phyloP scores from a whole-genome alignment of 2,888 invertebrate genomes.

The Leptopilina syphax region DNA sequence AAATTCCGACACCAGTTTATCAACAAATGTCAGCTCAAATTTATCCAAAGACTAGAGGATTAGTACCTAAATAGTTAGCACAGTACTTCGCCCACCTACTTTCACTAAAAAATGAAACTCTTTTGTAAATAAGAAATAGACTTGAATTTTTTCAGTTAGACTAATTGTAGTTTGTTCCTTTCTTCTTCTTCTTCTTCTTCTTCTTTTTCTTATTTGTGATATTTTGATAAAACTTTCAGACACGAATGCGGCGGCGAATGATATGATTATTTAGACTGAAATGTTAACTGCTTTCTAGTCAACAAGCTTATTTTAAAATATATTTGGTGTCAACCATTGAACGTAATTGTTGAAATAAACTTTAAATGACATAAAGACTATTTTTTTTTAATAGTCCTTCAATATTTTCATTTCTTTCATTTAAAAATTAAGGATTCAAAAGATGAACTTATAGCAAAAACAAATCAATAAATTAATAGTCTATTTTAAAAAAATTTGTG shows the following conservation, averaged over 20 bases:
- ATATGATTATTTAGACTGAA: conserved; percentile 58
- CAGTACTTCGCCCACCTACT: conserved; percentile 31
- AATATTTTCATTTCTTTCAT: too few relatives aligned
- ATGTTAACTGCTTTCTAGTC: conserved; percentile 67
- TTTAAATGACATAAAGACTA: not conserved
- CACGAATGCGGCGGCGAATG: conserved; percentile 38
- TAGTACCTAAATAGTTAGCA: conserved; percentile 71
- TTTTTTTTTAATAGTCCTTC: too few relatives aligned
- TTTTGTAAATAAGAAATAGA: conserved; percentile 55
- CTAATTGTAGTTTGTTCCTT: too few relatives aligned
- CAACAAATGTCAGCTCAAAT: conserved; percentile 73
- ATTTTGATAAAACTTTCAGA: conserved; percentile 48
- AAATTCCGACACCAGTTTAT: conserved; percentile 71
- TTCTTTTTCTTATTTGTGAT: conserved; percentile 55
- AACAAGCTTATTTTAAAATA: conserved; percentile 59
- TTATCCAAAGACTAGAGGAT: conserved; percentile 74
- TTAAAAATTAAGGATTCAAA: too few relatives aligned
- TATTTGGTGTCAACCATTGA: conserved; percentile 59
- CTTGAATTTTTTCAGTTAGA: conserved; percentile 45
- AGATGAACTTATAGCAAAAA: too few relatives aligned
- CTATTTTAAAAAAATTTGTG: too few relatives aligned
- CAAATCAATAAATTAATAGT: too few relatives aligned
- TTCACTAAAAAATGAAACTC: conserved; percentile 20
- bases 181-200: too few relatives aligned
- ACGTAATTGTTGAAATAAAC: conserved; percentile 63